Evolutionary conservation across 1,140 invertebrate species (phyloP).

Genomic region (Drosophila cardini): DNA sequence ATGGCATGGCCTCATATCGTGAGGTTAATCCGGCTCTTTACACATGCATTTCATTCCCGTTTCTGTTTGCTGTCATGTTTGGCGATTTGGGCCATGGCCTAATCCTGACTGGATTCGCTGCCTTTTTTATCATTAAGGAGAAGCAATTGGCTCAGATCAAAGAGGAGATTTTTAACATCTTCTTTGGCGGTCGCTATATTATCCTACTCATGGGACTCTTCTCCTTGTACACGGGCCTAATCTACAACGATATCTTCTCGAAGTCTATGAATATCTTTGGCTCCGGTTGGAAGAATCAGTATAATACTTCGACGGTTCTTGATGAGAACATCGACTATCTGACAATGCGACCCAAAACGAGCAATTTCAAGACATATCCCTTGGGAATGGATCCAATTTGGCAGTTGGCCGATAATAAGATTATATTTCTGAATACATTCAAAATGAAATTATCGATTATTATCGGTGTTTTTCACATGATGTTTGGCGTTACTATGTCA

Average conservation of each 20-base stretch:
- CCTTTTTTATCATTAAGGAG: conserved; percentile 91
- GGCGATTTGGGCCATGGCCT: conserved; percentile 97
- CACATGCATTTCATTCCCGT: conserved; percentile 98
- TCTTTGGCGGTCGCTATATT: conserved; percentile 94
- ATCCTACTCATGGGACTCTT: conserved; percentile 94
- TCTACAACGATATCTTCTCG: conserved; percentile 94
- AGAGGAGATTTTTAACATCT: conserved; percentile 91
- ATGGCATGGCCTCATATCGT: conserved; percentile 96
- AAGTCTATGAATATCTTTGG: conserved; percentile 93
- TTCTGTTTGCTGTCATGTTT: conserved; percentile 99
- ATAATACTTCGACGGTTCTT: conserved; percentile 84
- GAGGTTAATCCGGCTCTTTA: conserved; percentile 92
- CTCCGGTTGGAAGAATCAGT: conserved; percentile 88
- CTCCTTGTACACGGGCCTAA: conserved; percentile 92
- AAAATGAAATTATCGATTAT: conserved; percentile 99
- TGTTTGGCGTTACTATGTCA: conserved; percentile 96
- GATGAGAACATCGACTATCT: conserved; percentile 66
- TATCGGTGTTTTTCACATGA: conserved; percentile 97
- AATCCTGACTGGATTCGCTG: conserved; percentile 90
- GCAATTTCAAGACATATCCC: conserved; percentile 89
- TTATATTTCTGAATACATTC: conserved; percentile 98
- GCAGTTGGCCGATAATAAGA: conserved; percentile 96
- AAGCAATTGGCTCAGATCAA: conserved; percentile 86
- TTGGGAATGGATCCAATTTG: conserved; percentile 95
- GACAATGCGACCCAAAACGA: conserved; percentile 83